Evolutionary conservation across 2,888 invertebrate species (phyloP).

Genomic region (Alloplasta piceator): DNA sequence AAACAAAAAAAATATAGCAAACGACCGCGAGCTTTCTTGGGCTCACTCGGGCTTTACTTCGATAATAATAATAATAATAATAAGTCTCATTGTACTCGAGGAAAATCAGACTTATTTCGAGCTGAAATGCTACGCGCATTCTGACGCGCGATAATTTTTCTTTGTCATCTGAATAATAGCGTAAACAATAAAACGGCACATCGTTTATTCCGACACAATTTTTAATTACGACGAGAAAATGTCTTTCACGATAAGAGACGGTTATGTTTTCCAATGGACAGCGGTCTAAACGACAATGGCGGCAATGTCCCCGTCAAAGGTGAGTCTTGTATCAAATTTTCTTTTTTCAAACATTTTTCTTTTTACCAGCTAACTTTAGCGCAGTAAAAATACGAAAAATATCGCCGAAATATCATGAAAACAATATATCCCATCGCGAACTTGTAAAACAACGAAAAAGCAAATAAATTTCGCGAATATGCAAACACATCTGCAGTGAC

Average conservation of each 20-base stretch:
- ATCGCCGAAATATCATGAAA: neutral
- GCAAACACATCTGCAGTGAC: neutral
- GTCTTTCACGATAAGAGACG: slow-evolving; percentile 73
- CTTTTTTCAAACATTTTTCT: slow-evolving; percentile 8
- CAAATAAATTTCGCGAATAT: neutral
- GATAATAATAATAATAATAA: too few relatives aligned
- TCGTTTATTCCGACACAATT: slow-evolving; percentile 13
- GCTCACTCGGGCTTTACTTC: too few relatives aligned
- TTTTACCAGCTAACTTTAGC: neutral
- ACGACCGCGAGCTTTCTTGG: neutral
- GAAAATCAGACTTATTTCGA: neutral
- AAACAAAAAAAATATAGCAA: neutral
- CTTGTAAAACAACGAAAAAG: slow-evolving; percentile 1
- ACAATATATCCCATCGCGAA: too few relatives aligned
- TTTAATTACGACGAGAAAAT: slow-evolving; percentile 47
- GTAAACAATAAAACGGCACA: slow-evolving; percentile 30
- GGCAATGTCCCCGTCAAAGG: slow-evolving; percentile 91
- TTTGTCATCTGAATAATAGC: neutral
- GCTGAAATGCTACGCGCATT: neutral
- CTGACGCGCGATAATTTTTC: neutral
- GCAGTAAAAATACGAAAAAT: neutral
- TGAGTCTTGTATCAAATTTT: slow-evolving; percentile 82
- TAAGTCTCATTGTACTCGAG: neutral
- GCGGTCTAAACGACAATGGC: slow-evolving; percentile 86
- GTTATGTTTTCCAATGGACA: slow-evolving; percentile 79